Evolutionary conservation across 2,797 vertebrate genomes (phyloP), one percentile per base, ranked within the genome.

Genomic region (Onychomys leucogaster): DNA sequence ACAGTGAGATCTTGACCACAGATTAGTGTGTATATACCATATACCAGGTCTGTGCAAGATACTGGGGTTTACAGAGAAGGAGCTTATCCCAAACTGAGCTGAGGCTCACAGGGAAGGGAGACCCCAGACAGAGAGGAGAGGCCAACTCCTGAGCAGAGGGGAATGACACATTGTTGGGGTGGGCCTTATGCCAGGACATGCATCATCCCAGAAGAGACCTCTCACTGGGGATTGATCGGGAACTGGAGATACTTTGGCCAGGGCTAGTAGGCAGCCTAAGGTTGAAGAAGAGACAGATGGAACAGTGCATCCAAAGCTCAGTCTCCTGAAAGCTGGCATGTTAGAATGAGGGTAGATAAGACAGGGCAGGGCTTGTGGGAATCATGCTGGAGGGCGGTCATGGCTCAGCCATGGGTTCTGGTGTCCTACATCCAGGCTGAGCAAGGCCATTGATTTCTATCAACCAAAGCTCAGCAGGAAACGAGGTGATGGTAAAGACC

Each of bases 21-120:
- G 55, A 8, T 32, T 21, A 5, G 3, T 8, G n/a, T 46, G n/a
- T 37, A 14, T 0, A 0, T 52, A 2, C 0, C 1, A 2, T 29
- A 1, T 0, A 11, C 14, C 3, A 82, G 29, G 76, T 19, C n/a
- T 17, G 11, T 41, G 19, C 1, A 9, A 25, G 41, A 8, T 23
- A 27, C 43, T 4, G 9, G n/a, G 25, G 32, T 49, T n/a, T 16
- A 4, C 2, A 46, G 73, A 77, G 0, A 21, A 37, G n/a, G 65
- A 76, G 37, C 12, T 6, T 32, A 8, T 3, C 0, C 21, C 11
- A 12, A 41, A 10, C 5, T 73, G 21, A 73, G 5, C 37, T 73
- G 21, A 29, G 57, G 1, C 9, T 32, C 10, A 41, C 59, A 84
- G 21, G 12, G n/a, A 59, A 41, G 37, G 21, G 78, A 81, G 52